These are phyloP conservation scores for Plutella xylostella DNA, from an alignment of 2,888 invertebrate species.

Conservation along the genomic window DNA sequence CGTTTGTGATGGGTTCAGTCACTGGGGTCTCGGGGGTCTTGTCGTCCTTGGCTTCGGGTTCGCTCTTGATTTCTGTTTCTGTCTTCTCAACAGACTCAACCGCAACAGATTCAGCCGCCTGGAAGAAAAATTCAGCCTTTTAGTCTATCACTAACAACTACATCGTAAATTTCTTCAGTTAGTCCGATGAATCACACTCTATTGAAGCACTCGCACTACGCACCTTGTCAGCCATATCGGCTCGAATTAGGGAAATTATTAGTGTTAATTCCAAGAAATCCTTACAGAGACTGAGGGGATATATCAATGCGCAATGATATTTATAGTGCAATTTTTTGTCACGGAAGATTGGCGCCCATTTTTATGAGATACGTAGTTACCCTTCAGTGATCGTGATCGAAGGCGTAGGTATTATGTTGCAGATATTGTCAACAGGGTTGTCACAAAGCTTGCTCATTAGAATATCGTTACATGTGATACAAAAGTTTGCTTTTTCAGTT, in stretches of 20 bases:
- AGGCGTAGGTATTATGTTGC: conserved; percentile 43
- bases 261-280: conserved; percentile 26
- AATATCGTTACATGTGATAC: no score
- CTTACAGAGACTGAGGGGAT: conserved; percentile 42
- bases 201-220: background rate
- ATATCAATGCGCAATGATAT: conserved; percentile 32
- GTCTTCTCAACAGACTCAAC: conserved; percentile 41
- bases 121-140: conserved; percentile 22
- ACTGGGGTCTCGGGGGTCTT: conserved; percentile 63
- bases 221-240: conserved; percentile 46
- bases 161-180: background rate
- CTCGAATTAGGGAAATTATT: conserved; percentile 17
- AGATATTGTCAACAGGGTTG: conserved; percentile 33
- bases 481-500: no score
- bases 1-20: conserved; percentile 59
- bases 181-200: background rate
- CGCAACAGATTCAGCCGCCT: conserved; percentile 47
- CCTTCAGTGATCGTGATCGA: conserved; percentile 49
- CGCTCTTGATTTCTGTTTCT: conserved; percentile 36
- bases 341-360: conserved; percentile 46
- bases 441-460: no score
- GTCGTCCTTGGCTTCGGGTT: conserved; percentile 42
- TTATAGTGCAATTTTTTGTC: conserved; percentile 42
- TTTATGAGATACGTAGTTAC: conserved; percentile 41
- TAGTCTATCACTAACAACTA: background rate